Evolutionary conservation across 2,888 invertebrate species (phyloP).

Genomic region (Pyrrhia umbra): DNA sequence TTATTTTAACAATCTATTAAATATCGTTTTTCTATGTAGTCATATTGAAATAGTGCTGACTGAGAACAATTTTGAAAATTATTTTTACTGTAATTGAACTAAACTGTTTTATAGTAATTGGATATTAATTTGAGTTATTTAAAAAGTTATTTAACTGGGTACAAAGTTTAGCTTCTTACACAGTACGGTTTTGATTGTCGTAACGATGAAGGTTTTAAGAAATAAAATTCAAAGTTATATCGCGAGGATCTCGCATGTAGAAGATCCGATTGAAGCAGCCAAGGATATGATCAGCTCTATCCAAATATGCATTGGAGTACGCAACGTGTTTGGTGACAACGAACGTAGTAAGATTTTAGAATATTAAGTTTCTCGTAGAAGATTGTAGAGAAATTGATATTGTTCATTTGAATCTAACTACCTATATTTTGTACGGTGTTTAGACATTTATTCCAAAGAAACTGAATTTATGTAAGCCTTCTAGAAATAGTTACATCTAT

Average conservation of each 20-base stretch:
- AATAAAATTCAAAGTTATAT: conserved; percentile 30
- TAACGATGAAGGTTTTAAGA: conserved; percentile 42
- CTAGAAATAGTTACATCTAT: no score
- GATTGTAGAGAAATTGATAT: no score
- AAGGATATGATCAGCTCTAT: conserved; percentile 72
- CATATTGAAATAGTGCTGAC: conserved; percentile 16
- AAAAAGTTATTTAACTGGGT: no score
- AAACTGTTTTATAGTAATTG: conserved; percentile 27
- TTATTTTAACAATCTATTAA: conserved; percentile 13
- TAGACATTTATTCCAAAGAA: no score
- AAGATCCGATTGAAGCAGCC: conserved; percentile 69
- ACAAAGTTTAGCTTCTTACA: not conserved
- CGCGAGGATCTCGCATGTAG: conserved; percentile 49
- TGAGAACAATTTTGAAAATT: conserved; percentile 17
- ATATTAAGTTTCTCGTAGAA: not conserved
- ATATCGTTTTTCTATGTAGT: not conserved
- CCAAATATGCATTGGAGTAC: conserved; percentile 72
- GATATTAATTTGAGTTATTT: conserved; percentile 21
- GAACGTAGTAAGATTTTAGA: conserved; percentile 62
- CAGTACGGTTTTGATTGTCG: conserved; percentile 10
- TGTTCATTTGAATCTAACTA: no score
- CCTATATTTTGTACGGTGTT: no score
- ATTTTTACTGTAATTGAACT: conserved; percentile 13
- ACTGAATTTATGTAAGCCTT: no score
- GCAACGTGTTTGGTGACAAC: conserved; percentile 74